Evolutionary conservation across 2,797 vertebrate species (phyloP), one percentile per base, ranked within the genome.

Genomic region (Phoebastria nigripes): DNA sequence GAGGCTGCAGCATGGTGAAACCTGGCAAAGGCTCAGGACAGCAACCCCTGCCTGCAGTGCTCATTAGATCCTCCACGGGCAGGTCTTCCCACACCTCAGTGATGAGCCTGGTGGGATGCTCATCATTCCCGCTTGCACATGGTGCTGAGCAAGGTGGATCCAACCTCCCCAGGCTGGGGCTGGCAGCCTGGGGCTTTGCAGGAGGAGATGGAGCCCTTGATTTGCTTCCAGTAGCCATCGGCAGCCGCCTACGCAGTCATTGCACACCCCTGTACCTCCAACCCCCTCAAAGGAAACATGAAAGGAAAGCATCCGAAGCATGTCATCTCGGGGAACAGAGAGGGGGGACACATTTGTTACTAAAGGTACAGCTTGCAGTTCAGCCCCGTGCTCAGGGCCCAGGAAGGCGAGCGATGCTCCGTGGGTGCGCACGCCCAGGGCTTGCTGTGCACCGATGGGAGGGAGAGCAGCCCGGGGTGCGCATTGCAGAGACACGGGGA

Each of bases 91-190:
- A 54, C 51, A 2, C 56, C 54, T 42, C 22, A 35, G 12, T 3
- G 12, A 13, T 3, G 59, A 31, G 42, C 35, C 19, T 12, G 55
- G 4, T 25, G 67, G 81, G 87, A 81, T 88, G 77, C 7, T 72
- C 37, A 1, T 19, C 15, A 4, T 35, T 20, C 28, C 67, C 5
- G 1, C 54, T 41, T 11, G 1, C 7, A 12, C 35, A 2, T 0
- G 0, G 16, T 9, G 61, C 69, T 73, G 72, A 26, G 81, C 2
- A 6, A 22, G 51, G 55, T 5, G 5, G n/a, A 65, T 37, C 33
- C 56, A 21, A 7, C 41, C 29, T 56, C 11, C 7, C 16, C 41
- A 15, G 37, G 59, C 37, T 72, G 65, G 41, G 82, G 52, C 22
- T 81, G 70, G 31, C 71, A 41, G 82, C 59, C 24, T 0, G 9